Evolutionary conservation across 2,888 invertebrate genomes (phyloP).

Genomic region (Xiphydria camelus): DNA sequence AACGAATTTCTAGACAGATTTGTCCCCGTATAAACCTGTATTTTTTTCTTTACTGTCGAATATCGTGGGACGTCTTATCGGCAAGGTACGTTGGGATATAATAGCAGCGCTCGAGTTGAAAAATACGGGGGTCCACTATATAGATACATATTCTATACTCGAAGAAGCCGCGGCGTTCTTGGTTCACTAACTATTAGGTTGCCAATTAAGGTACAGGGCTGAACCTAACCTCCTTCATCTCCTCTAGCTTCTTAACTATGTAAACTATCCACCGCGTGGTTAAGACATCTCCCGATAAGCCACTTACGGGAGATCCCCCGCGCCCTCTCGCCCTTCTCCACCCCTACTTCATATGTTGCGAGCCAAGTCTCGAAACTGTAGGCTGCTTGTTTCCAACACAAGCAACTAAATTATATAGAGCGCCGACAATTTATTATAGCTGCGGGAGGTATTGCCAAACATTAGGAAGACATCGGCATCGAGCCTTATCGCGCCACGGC

Average conservation of each 20-base stretch:
- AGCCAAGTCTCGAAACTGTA: neutral
- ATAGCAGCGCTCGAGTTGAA: too few relatives aligned
- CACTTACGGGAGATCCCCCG: neutral
- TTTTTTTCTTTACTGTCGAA: too few relatives aligned
- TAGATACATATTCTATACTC: too few relatives aligned
- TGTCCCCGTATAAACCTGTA: too few relatives aligned
- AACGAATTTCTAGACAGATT: too few relatives aligned
- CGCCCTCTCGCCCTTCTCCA: too few relatives aligned
- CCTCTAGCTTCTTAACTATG: constrained; percentile 40
- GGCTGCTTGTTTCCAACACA: constrained; percentile 2
- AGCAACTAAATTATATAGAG: constrained; percentile 14
- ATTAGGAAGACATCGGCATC: constrained; percentile 13
- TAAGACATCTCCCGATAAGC: constrained; percentile 37
- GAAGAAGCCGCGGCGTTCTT: constrained; percentile 5
- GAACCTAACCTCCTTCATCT: constrained; percentile 2
- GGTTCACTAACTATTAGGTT: constrained; percentile 11
- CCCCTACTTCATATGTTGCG: neutral
- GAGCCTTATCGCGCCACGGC: too few relatives aligned
- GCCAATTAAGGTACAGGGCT: constrained; percentile 10
- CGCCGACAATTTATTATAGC: constrained; percentile 18
- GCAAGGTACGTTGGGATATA: too few relatives aligned
- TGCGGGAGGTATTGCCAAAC: constrained; percentile 12
- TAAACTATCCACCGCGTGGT: constrained; percentile 41
- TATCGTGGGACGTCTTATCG: too few relatives aligned
- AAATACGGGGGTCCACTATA: neutral